Base-by-base conservation (phyloP, 2,888 invertebrate genomes). In the Lobophora halterata region DNA sequence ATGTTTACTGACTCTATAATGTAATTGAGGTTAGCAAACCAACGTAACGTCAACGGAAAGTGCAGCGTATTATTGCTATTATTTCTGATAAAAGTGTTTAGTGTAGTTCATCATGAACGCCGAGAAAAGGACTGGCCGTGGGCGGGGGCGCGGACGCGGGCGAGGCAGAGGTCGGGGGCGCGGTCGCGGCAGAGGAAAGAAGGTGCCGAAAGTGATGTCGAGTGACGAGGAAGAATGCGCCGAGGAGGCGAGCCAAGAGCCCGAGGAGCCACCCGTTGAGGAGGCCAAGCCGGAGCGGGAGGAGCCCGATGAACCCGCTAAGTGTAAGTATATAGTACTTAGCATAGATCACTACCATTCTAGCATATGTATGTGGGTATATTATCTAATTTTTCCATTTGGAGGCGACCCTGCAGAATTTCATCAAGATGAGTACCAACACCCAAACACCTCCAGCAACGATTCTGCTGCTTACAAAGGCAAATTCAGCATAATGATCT, bases 81-180 rank as follows among this genome's bases (percentile, higher is more conserved):
- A 12, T 32, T 8, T 21, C 5, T 8, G n/a, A 3, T 29, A 13
- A 25, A 37, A n/a, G n/a, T n/a, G n/a, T 20, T 37, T 36, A 12
- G 16, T 32, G 11, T 31, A n/a, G n/a, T 28, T 27, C 48, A 51
- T 30, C 31, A 88, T 88, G 88, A 88, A 88, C 57, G 73, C 71
- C 59, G 88, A 88, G 51, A 90, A 91, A 65, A 89, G 92, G 62
- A 91, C 92, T 62, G 76, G 89, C 20, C 90, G 94, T 34, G 93
- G 94, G 9, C 86, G 95, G 58, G 92, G 93, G 27, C 89, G 94
- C 16, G 94, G 95, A n/a, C 89, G 94, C 17, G 93, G 94, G 11
- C 90, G 95, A 16, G 94, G 94, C 32, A 89, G 95, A 46, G 93
- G 94, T 18, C 81, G 93, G 28, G 93, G 93, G n/a, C 72, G 91